These are phyloP conservation scores for Alligator sinensis DNA, from an alignment of 2,113 vertebrate genomes.

Conservation along the genomic window DNA sequence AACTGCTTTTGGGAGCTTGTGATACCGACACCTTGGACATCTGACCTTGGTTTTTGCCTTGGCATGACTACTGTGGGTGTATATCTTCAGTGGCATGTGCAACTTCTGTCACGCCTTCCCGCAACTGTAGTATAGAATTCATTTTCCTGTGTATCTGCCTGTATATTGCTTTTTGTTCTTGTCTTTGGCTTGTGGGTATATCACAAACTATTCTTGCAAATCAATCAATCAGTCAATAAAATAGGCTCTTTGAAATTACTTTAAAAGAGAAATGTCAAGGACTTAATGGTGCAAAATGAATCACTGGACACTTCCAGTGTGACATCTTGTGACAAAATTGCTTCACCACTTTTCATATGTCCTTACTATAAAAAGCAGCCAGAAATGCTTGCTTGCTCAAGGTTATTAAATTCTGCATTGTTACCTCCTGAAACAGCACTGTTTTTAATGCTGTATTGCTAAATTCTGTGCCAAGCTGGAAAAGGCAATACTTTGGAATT, in stretches of 20 bases:
- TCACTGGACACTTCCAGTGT: neutral
- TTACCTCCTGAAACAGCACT: neutral
- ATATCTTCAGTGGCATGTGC: fast-evolving
- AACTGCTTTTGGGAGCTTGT: neutral
- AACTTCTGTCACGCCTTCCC: neutral
- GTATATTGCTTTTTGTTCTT: neutral
- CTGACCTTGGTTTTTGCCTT: neutral
- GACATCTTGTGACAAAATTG: neutral
- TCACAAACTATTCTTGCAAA: neutral
- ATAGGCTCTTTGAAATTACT: neutral
- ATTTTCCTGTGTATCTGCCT: neutral
- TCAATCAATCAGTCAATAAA: neutral
- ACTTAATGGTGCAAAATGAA: slow-evolving; percentile 9
- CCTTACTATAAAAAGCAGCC: neutral
- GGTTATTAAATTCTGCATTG: neutral
- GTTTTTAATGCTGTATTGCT: neutral
- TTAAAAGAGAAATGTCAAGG: slow-evolving; percentile 19
- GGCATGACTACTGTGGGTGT: neutral
- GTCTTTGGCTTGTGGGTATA: neutral
- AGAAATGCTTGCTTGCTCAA: fast-evolving
- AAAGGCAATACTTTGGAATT: neutral
- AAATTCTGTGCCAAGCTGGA: neutral
- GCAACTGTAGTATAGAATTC: fast-evolving
- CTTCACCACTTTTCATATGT: neutral
- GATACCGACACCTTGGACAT: neutral